These are phyloP conservation scores for Vimba vimba DNA, from an alignment of 2,113 vertebrate species.

Conservation along the genomic window DNA sequence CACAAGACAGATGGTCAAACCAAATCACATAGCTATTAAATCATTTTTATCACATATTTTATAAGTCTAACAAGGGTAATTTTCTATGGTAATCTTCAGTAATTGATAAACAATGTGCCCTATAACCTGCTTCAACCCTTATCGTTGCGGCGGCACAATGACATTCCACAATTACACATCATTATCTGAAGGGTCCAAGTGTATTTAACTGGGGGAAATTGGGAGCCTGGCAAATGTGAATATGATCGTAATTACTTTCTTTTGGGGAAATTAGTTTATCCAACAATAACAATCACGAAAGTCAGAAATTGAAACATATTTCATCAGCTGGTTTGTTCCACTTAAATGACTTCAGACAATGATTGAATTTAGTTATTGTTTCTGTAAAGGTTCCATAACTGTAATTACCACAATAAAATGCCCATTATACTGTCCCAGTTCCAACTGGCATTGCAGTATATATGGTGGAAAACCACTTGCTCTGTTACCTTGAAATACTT, in stretches of 20 bases:
- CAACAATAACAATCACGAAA: constrained; percentile 46
- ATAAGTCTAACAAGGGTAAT: constrained; percentile 2
- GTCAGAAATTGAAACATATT: constrained; percentile 1
- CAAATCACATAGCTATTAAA: constrained; percentile 24
- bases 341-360: constrained; percentile 67
- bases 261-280: constrained; percentile 41
- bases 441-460: constrained; percentile 20
- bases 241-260: constrained; percentile 28
- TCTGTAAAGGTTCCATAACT: constrained; percentile 65
- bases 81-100: not conserved
- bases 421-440: constrained; percentile 44
- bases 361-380: constrained; percentile 68
- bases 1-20: constrained; percentile 23
- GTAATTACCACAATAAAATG: constrained; percentile 58
- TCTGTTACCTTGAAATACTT: constrained; percentile 15
- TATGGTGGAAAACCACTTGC: constrained; percentile 13
- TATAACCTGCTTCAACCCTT: constrained; percentile 1
- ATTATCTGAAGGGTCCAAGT: constrained; percentile 41
- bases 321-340: constrained; percentile 65
- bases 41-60: constrained; percentile 7
- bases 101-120: constrained; percentile 19
- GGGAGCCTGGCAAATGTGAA: constrained; percentile 13
- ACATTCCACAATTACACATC: constrained; percentile 19
- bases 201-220: constrained; percentile 21
- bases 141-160: not conserved